Base-by-base conservation (phyloP, 2,888 invertebrate genomes). In the Torymus tubicola region DNA sequence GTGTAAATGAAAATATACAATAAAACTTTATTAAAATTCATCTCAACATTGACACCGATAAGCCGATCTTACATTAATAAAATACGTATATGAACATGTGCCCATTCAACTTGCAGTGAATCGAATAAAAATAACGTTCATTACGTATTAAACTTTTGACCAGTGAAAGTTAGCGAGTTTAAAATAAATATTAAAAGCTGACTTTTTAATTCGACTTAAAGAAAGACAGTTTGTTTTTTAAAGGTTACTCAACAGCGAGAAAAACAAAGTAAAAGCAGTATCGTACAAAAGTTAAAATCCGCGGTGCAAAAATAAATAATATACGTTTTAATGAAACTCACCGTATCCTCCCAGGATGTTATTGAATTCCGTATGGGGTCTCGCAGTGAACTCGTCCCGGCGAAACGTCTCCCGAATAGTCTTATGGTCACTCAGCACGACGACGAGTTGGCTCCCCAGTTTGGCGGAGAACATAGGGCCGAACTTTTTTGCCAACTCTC, bases 331-430 rank as follows among this genome's bases (percentile, higher is more conserved):
- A 13, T 11, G 8, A 75, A 55, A 94, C 96, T 96, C 91, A 97
- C 97, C 97, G 86, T 96, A 96, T 87, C 97, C 97, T 88, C 96
- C 96, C 73, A 98, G 92, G 74, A 97, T 95, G 87, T 95, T 94
- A 93, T 95, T 96, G 88, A 97, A 95, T 81, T 96, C 96, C 52
- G 96, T 96, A 88, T 94, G 95, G 80, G 98, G 98, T 78, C 97
- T 93, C 78, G 96, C 97, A 84, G 96, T 96, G 91, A 97, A 97
- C 88, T 96, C 96, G 88, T 96, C 96, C 72, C 95, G 94, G 16
- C 96, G 93, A 91, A 97, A 97, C 50, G 96, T 95, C 89, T 97
- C 96, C 83, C 97, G 93, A 87, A 98, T 97, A 88, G 95, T 93
- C 89, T 95, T 94, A 91, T 96, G 95, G 92, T 97, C 97, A 92